Base-by-base conservation (phyloP, 2,888 invertebrate species). In the Epirrhoe alternata region DNA sequence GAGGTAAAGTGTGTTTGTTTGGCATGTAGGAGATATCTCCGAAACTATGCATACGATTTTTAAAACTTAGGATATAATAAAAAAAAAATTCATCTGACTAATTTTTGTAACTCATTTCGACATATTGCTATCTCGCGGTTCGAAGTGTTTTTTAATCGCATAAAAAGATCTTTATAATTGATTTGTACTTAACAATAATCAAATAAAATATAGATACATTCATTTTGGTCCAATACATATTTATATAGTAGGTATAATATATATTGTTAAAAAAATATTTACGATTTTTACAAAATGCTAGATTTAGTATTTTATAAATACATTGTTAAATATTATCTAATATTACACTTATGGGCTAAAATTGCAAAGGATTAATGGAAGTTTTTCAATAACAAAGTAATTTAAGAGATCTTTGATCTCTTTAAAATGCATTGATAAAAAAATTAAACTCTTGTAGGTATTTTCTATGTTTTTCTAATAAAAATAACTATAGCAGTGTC, bases 281-380 rank as follows among this genome's bases (percentile, higher is more conserved):
- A 61, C 30, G 6, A 51, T 4, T 38, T 38, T 51, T 33, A 57
- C 12, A 31, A 10, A 56, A 56, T 12, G 12, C 12, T 52, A 59
- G n/a, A 59, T 8, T 33, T 51, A 51, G 24, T 35, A 17, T 38
- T 16, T 14, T 14, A 47, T 42, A 12, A 12, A 42, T 47, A 16
- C 33, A 61, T 54, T 30, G 16, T 24, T 56, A 62, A 30, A 54
- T 61, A 54, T 60, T 30, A 57, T 65, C 60, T 65, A 17, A 59
- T 45, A 38, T 60, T 52, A 61, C 12, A 45, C 31, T 51, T 64
- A 56, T 5, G 2, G n/a, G 12, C 14, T 51, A 30, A 47, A 14
- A 8, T 0, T 16, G 14, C 33, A 52, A 64, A 47, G 47, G 58
- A 64, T 54, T 10, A 50, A 30, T 42, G 54, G 64, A 64, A 45